These are phyloP conservation scores for Pterocles burchelli DNA, from an alignment of 2,113 vertebrate genomes.

Conservation along the genomic window DNA sequence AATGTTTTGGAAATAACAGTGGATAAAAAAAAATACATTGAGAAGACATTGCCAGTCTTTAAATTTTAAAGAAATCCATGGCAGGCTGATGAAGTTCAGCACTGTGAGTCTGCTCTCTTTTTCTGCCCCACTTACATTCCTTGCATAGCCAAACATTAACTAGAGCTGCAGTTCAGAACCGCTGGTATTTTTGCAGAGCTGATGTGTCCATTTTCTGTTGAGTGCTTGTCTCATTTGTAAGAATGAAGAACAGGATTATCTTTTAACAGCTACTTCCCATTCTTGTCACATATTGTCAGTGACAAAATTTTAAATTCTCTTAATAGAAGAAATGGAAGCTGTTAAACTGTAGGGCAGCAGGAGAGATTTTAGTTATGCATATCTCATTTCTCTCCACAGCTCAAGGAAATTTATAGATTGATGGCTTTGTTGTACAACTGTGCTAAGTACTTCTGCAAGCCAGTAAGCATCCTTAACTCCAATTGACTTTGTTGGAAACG, in stretches of 20 bases:
- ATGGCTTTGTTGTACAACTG: not conserved
- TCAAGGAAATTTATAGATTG: not conserved
- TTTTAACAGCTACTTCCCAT: not conserved
- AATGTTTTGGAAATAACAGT: not conserved
- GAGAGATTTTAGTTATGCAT: not conserved
- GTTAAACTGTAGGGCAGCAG: not conserved
- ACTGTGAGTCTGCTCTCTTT: not conserved
- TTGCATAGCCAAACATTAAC: constrained; percentile 8
- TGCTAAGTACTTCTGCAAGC: not conserved
- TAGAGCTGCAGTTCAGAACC: not conserved
- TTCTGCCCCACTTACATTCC: not conserved
- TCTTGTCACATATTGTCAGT: not conserved
- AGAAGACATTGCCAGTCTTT: not conserved
- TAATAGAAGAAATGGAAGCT: not conserved
- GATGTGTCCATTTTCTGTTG: not conserved
- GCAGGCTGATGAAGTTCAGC: not conserved
- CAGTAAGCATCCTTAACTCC: not conserved
- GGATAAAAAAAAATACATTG: not conserved
- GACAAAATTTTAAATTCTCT: not conserved
- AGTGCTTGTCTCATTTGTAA: not conserved
- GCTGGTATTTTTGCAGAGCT: not conserved
- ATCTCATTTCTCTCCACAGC: not conserved
- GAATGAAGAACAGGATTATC: not conserved
- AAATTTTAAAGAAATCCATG: not conserved
- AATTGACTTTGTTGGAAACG: not conserved